Evolutionary conservation across 2,797 vertebrate species (phyloP), one percentile per base, ranked within the genome.

Genomic region (Arnoldichthys spilopterus): DNA sequence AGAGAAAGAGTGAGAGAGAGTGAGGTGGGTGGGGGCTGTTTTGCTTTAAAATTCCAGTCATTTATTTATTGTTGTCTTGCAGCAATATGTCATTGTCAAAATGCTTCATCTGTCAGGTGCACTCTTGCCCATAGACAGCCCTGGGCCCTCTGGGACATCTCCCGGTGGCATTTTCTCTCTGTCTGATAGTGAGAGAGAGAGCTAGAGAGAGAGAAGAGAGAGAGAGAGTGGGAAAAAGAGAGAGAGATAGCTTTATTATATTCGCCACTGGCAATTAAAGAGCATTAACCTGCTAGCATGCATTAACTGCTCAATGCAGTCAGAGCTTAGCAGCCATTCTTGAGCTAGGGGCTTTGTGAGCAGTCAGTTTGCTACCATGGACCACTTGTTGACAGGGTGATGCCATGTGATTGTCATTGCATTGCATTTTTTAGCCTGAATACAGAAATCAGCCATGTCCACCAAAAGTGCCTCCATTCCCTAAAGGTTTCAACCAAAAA

Each of bases 21-120:
- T 70, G 72, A 72, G 40, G 34, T 54, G 72, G 64, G 63, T 86
- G 77, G 64, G 87, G 62, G 87, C 11, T 78, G 85, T 84, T 85
- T 82, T 78, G 53, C 83, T 91, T 91, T 88, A 91, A 91, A 88
- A 90, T 93, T 94, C 91, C 73, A 87, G 84, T 89, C 56, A 90
- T 93, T 93, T 91, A 76, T 63, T 88, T 86, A 81, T 85, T 90
- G 87, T 89, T 89, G 86, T 87, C 87, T 83, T 91, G 84, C 88
- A 93, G 89, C 87, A 90, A 88, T 92, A 89, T 91, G 89, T 94
- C 91, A 91, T 91, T 93, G 90, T 94, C 92, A 94, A 87, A 83
- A 89, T 82, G 85, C 83, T 90, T 93, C 92, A 92, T 93, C 89
- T 91, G 89, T 92, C 93, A 92, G 84, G 87, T 90, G 80, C 88